phyloP scores from a whole-genome alignment of 2,888 invertebrate species.

The Synergus gifuensis region DNA sequence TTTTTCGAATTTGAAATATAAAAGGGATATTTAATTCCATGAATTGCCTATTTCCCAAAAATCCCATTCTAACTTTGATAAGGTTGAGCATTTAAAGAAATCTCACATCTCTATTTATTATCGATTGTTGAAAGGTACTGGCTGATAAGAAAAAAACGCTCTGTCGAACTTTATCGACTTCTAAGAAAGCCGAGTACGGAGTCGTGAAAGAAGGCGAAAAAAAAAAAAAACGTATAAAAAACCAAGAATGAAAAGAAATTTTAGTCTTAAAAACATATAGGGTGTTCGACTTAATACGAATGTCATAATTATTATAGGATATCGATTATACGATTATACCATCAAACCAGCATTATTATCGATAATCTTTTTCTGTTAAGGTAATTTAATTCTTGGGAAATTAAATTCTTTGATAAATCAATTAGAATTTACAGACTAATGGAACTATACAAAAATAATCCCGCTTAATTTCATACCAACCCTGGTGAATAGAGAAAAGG shows the following conservation, averaged over 20 bases:
- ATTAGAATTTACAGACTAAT: neutral
- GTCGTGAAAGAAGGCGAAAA: constrained; percentile 28
- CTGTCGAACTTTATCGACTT: constrained; percentile 33
- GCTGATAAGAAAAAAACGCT: constrained; percentile 38
- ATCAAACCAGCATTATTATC: constrained; percentile 1
- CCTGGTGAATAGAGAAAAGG: no score
- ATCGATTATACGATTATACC: neutral
- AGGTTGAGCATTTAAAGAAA: constrained; percentile 37
- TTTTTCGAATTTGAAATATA: neutral
- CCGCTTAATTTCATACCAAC: no score
- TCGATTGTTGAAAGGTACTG: constrained; percentile 36
- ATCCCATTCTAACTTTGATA: constrained; percentile 28
- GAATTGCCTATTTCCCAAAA: constrained; percentile 34
- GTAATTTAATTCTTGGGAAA: neutral
- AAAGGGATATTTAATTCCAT: constrained; percentile 26
- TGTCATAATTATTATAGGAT: neutral
- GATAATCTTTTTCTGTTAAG: neutral
- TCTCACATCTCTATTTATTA: constrained; percentile 40
- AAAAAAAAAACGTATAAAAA: constrained; percentile 32
- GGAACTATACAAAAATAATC: no score
- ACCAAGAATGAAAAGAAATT: constrained; percentile 32
- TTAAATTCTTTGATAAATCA: no score
- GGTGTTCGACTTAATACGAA: constrained; percentile 5
- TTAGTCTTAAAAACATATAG: constrained; percentile 19
- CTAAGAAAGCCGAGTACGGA: constrained; percentile 36